Percentiles rank a stretch among this genome's conserved stretches.
These are phyloP conservation scores for Sinotaia quadrata DNA, from an alignment of 2,888 invertebrate genomes.

Conservation along the genomic window DNA sequence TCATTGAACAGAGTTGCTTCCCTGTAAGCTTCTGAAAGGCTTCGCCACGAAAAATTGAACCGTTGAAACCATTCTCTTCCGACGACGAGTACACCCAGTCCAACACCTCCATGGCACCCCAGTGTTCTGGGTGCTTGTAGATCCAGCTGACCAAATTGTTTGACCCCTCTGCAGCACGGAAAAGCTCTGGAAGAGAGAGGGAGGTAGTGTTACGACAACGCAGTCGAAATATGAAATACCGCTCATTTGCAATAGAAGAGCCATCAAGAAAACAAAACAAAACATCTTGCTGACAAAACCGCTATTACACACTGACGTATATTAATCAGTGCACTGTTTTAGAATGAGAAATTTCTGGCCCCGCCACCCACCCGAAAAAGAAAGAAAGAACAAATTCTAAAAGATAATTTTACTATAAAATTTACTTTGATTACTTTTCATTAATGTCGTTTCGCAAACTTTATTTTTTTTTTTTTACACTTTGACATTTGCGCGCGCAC, in stretches of 20 bases:
- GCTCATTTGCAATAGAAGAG: too few relatives aligned
- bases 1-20: constrained; percentile 51
- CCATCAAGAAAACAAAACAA: neutral
- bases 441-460: neutral
- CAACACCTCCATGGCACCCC: constrained; percentile 54
- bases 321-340: too few relatives aligned
- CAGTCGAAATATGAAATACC: neutral
- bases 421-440: too few relatives aligned
- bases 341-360: too few relatives aligned
- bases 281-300: too few relatives aligned
- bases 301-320: too few relatives aligned
- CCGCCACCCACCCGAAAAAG: too few relatives aligned
- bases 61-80: constrained; percentile 45
- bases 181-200: too few relatives aligned
- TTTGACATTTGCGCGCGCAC: neutral
- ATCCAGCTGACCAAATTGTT: constrained; percentile 52
- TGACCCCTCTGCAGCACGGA: constrained; percentile 11
- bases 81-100: constrained; percentile 60
- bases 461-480: neutral
- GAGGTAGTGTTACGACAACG: neutral
- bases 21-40: constrained; percentile 54
- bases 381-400: too few relatives aligned
- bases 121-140: constrained; percentile 56
- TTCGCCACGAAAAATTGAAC: constrained; percentile 52
- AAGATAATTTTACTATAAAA: too few relatives aligned